Conservation (phyloP, 2,113 vertebrate genomes). For the Rhinolophus ferrumequinum region DNA sequence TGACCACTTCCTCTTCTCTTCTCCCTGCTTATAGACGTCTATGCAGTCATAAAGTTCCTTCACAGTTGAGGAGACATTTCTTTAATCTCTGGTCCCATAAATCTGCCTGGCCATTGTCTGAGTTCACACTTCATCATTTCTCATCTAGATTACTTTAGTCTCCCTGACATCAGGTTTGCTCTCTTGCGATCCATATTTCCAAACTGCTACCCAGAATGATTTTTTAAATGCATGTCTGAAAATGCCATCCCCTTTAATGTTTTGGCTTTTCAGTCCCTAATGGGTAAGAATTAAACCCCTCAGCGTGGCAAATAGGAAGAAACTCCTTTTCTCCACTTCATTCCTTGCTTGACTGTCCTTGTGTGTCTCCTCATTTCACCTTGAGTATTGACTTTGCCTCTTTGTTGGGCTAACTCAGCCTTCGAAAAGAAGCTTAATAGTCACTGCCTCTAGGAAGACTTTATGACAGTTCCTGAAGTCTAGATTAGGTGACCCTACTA, state of each 20-base stretch:
- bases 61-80: background rate
- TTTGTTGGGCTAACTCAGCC: background rate
- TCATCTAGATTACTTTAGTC: background rate
- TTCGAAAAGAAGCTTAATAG: background rate
- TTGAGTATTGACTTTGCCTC: background rate
- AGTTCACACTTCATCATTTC: background rate
- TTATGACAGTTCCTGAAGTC: background rate
- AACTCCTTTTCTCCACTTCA: background rate
- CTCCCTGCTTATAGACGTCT: background rate
- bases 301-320: background rate
- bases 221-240: slow-evolving; percentile 21
- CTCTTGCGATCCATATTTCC: background rate
- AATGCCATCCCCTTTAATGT: background rate
- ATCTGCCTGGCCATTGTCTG: background rate
- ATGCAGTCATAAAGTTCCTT: background rate
- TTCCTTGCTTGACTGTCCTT: background rate
- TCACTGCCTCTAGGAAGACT: background rate
- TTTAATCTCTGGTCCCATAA: background rate
- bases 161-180: background rate
- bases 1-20: background rate
- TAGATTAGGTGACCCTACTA: background rate
- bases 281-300: background rate
- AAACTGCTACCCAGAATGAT: background rate
- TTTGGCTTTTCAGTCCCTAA: background rate
- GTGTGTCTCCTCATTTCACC: background rate